A percentile compares a stretch with the other conserved stretches of the same genome.
phyloP scores from a whole-genome alignment of 2,797 vertebrate species.

The Peromyscus melanophrys region DNA sequence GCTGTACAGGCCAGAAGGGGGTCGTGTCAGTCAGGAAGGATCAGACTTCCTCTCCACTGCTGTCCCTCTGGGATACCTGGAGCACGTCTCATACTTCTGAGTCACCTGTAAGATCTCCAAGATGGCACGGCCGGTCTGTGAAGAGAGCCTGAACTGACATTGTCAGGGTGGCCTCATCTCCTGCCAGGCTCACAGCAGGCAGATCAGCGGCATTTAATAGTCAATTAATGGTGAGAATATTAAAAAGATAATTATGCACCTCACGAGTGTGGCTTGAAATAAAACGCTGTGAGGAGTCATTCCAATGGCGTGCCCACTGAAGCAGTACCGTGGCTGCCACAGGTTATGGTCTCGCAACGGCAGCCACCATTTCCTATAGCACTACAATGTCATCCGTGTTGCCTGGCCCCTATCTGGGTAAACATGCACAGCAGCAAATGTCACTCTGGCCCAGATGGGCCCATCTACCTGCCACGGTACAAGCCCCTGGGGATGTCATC shows the following conservation, averaged over 20 bases:
- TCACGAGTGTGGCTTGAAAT: background rate
- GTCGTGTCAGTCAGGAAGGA: background rate
- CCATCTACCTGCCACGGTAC: background rate
- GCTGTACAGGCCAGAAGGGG: background rate
- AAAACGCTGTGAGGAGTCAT: background rate
- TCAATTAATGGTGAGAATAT: background rate
- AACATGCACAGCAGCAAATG: rapidly evolving
- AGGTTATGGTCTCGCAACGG: rapidly evolving
- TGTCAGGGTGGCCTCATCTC: rapidly evolving
- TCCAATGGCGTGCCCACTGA: background rate
- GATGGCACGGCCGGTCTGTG: rapidly evolving
- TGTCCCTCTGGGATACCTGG: background rate
- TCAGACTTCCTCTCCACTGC: background rate
- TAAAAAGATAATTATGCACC: background rate
- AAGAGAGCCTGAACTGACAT: rapidly evolving
- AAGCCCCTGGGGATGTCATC: background rate
- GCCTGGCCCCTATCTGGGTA: background rate
- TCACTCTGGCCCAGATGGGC: background rate
- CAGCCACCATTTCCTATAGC: rapidly evolving
- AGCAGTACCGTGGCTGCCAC: rapidly evolving
- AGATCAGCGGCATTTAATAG: background rate
- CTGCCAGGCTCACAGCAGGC: background rate
- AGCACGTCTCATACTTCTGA: background rate
- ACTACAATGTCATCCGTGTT: rapidly evolving
- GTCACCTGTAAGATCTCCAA: rapidly evolving